phyloP scores from a whole-genome alignment of 2,113 vertebrate species.

The Ciconia stormi region DNA sequence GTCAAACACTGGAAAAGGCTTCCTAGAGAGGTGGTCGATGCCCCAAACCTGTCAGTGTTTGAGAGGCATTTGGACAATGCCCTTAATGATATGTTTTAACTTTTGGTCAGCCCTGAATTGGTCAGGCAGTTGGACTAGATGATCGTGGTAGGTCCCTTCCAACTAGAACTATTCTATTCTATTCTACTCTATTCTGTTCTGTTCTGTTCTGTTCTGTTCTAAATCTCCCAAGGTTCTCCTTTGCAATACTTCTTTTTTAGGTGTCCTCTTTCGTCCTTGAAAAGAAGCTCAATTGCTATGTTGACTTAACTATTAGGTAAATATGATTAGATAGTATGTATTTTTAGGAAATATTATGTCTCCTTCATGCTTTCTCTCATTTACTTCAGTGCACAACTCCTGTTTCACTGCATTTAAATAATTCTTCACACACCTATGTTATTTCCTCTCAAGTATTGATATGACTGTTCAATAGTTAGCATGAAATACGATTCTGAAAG shows the following conservation, averaged over 20 bases:
- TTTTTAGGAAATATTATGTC: background rate
- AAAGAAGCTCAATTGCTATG: background rate
- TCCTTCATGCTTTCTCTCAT: background rate
- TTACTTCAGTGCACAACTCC: background rate
- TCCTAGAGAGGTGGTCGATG: rapidly evolving
- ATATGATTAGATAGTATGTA: background rate
- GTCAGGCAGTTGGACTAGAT: background rate
- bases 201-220: background rate
- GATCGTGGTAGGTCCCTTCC: background rate
- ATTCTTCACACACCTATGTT: background rate
- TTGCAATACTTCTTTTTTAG: background rate
- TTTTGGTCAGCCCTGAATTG: background rate
- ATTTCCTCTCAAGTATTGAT: background rate
- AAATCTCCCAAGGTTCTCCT: background rate
- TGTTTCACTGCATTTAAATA: background rate
- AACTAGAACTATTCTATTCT: background rate
- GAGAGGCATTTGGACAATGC: background rate
- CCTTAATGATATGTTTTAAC: background rate
- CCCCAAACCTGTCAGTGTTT: background rate
- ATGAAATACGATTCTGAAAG: background rate
- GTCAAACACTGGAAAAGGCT: background rate
- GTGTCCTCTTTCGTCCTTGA: background rate
- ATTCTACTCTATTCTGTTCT: background rate
- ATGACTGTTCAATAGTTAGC: background rate
- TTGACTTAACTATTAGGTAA: background rate